Evolutionary conservation across 2,888 invertebrate genomes (phyloP).

Genomic region (Campaea margaritaria): DNA sequence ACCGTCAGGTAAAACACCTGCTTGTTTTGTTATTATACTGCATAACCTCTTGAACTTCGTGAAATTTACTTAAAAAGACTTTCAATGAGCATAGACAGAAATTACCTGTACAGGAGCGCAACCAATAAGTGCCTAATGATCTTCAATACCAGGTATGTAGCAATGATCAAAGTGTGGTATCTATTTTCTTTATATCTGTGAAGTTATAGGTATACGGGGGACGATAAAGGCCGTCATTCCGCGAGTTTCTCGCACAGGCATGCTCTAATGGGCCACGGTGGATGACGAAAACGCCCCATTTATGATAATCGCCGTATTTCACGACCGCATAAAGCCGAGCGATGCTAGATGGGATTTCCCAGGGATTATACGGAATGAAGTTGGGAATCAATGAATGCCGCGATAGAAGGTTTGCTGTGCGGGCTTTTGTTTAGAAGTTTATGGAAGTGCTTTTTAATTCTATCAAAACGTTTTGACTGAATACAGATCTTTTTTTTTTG

Average conservation of each 20-base stretch:
- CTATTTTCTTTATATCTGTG: neutral
- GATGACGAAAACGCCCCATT: slow-evolving; percentile 74
- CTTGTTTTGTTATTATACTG: too few relatives aligned
- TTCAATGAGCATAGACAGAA: too few relatives aligned
- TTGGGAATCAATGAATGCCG: slow-evolving; percentile 34
- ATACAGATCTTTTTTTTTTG: too few relatives aligned
- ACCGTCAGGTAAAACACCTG: too few relatives aligned
- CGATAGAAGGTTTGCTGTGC: neutral
- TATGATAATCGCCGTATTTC: slow-evolving; percentile 78
- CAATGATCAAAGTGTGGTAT: too few relatives aligned
- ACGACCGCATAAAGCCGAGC: slow-evolving; percentile 67
- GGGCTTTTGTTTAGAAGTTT: neutral
- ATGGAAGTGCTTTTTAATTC: too few relatives aligned
- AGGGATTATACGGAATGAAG: slow-evolving; percentile 53
- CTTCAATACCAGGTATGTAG: too few relatives aligned
- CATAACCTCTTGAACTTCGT: too few relatives aligned
- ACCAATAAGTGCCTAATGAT: too few relatives aligned
- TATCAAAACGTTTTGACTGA: too few relatives aligned
- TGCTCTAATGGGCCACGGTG: slow-evolving; percentile 60
- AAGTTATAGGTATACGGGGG: slow-evolving; percentile 29
- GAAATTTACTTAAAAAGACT: too few relatives aligned
- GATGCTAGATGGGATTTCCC: slow-evolving; percentile 57
- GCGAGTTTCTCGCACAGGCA: slow-evolving; percentile 47
- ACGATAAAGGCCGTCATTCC: slow-evolving; percentile 47
- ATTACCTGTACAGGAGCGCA: too few relatives aligned